phyloP scores from a whole-genome alignment of 1,140 invertebrate genomes.

The Drosophila jambulina region DNA sequence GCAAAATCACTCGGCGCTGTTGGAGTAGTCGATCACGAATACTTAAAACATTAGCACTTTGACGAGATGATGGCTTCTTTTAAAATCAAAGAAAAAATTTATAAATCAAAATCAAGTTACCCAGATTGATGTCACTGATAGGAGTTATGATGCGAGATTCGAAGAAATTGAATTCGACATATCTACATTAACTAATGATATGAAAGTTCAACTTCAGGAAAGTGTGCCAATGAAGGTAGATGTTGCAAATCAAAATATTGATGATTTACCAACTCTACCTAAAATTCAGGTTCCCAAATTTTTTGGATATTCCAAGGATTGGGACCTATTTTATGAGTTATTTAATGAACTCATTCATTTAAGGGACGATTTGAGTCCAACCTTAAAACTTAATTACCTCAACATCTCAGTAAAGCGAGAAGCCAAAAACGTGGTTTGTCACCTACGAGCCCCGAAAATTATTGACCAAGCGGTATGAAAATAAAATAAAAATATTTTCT shows the following conservation, averaged over 20 bases:
- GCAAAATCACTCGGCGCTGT: no score
- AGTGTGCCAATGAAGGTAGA: not conserved
- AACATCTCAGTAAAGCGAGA: not conserved
- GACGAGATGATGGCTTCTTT: no score
- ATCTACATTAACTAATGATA: not conserved
- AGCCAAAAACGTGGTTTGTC: not conserved
- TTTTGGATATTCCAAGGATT: constrained; percentile 1
- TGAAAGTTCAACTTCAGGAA: not conserved
- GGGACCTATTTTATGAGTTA: not conserved
- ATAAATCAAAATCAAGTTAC: not conserved
- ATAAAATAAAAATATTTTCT: constrained; percentile 4
- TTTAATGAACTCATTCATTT: constrained; percentile 3
- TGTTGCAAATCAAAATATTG: not conserved
- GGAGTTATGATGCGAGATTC: not conserved
- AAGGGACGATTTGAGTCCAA: constrained; percentile 6
- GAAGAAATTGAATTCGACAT: constrained; percentile 8
- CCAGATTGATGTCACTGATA: not conserved
- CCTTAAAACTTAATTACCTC: not conserved
- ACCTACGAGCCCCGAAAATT: not conserved
- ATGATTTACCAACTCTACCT: constrained; percentile 2
- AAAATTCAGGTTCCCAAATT: constrained; percentile 10
- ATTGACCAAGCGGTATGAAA: constrained; percentile 22
- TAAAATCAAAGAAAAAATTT: not conserved
- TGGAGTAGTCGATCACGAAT: no score
- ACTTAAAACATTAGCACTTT: no score